phyloP scores from a whole-genome alignment of 2,797 vertebrate genomes.

The Alosa sapidissima region DNA sequence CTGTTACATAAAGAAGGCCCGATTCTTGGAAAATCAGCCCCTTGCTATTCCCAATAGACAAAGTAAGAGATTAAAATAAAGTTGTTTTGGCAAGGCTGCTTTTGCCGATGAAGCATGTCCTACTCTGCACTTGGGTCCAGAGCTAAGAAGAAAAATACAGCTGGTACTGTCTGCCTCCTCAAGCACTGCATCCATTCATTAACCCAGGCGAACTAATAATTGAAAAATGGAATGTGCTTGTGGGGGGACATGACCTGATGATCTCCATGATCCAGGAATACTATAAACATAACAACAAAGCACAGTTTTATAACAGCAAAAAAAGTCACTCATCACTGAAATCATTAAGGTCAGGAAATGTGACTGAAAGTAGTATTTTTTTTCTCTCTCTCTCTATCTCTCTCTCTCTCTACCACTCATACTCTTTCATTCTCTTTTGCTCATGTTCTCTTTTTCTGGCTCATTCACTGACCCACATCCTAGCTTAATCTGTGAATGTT shows the following conservation, averaged over 20 bases:
- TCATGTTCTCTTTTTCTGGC: neutral
- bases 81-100: neutral
- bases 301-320: neutral
- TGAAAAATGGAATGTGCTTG: conserved; percentile 1
- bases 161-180: neutral
- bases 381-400: neutral
- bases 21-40: neutral
- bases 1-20: neutral
- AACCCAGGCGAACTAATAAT: conserved; percentile 16
- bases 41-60: neutral
- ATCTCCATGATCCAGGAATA: neutral
- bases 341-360: neutral
- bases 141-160: neutral
- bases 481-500: conserved; percentile 40
- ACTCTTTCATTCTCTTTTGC: conserved; percentile 19
- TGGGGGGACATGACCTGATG: neutral
- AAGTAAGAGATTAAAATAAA: neutral
- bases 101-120: conserved; percentile 23
- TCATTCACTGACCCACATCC: conserved; percentile 46
- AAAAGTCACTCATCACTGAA: neutral
- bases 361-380: neutral
- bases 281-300: neutral
- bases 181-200: neutral
- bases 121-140: neutral
- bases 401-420: neutral